Evolutionary conservation across 2,113 vertebrate genomes (phyloP).

Genomic region (Anolis sagrei): DNA sequence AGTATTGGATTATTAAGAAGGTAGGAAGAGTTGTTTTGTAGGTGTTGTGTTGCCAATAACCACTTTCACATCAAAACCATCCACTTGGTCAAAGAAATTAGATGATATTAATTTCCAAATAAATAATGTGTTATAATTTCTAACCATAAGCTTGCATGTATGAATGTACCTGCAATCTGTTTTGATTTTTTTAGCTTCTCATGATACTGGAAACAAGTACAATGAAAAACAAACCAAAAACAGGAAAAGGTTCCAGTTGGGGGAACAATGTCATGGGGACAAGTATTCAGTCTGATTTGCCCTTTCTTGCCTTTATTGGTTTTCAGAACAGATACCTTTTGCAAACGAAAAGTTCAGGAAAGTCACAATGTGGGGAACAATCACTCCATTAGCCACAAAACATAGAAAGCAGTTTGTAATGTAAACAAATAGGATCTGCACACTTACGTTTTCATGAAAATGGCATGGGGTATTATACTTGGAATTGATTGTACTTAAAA

Average conservation of each 20-base stretch:
- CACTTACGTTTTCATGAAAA: constrained; percentile 3
- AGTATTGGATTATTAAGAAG: too few relatives aligned
- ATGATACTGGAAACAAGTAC: not conserved
- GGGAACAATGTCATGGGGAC: not conserved
- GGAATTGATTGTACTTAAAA: constrained; percentile 34
- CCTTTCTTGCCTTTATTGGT: constrained; percentile 4
- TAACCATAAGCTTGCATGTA: constrained; percentile 2
- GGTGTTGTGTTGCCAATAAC: too few relatives aligned
- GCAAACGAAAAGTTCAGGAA: not conserved
- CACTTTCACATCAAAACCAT: not conserved
- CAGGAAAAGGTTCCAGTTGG: not conserved
- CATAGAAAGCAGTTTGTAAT: constrained; percentile 12
- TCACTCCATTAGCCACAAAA: not conserved
- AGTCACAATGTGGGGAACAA: not conserved
- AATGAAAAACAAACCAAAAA: not conserved
- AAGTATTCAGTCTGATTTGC: not conserved
- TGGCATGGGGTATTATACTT: not conserved
- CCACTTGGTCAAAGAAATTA: not conserved
- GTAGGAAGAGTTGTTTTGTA: too few relatives aligned
- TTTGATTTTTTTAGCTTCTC: not conserved
- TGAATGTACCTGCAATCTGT: not conserved
- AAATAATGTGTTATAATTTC: not conserved
- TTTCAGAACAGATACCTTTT: not conserved
- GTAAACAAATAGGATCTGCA: constrained; percentile 4
- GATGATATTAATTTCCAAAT: not conserved